Evolutionary conservation across 2,797 vertebrate genomes (phyloP), one percentile per base, ranked within the genome.

Genomic region (Cyclopterus lumpus): DNA sequence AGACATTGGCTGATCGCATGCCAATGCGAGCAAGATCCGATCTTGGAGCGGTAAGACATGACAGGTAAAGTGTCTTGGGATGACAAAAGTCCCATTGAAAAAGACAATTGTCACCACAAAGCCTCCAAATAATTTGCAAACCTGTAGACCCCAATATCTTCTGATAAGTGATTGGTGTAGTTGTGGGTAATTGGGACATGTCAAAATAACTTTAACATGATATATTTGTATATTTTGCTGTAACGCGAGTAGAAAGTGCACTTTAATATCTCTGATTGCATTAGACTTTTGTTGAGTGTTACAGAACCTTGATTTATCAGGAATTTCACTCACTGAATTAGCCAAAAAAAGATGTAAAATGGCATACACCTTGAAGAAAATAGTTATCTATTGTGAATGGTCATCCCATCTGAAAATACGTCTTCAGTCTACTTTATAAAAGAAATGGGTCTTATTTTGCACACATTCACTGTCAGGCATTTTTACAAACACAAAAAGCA

Each of bases 401-500:
- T 36, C 5, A 16, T 1, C 12, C 1, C 0, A 24, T 5, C 20
- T n/a, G 0, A 26, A 22, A 28, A 46, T 12, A 14, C n/a, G 1
- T 48, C 26, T 73, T 32, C 73, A 69, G 8, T 60, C 14, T 15
- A 64, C 15, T 48, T 69, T 14, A 18, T 18, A 16, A 53, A 62
- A 66, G 54, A 66, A 61, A n/a, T 1, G 0, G 30, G 8, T 46
- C 22, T 15, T 46, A 44, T 64, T 75, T 77, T 48, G 34, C 48
- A 30, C 51, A 54, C 8, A 53, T 59, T 67, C 10, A 54, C 64
- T 64, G 34, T 16, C 38, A 73, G 54, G 30, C 6, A 0, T 64
- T 71, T 53, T 65, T 20, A 53, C 49, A 79, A 81, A 63, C 38
- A 72, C 40, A 83, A 75, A 71, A 66, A 67, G 15, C 8, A 49